Base-by-base conservation (phyloP, 2,113 vertebrate species). In the Marmota flaviventris region DNA sequence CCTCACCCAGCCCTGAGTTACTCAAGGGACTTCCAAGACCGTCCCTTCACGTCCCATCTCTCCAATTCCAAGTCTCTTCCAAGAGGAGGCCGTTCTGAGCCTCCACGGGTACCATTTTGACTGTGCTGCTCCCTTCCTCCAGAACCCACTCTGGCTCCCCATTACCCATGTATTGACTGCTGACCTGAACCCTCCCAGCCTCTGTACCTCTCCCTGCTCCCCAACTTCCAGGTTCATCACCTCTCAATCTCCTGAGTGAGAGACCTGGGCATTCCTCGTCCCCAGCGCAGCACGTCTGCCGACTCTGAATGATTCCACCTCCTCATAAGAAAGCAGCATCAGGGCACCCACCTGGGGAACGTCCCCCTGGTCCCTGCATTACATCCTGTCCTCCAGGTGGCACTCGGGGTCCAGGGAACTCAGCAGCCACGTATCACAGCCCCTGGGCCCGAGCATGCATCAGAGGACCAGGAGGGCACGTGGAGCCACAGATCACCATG, bases 281-380 rank as follows among this genome's bases (percentile, higher is more conserved):
- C 39, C 18, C 8, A 20, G 73, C 22, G 29, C 63, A 10, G 63
- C 25, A 20, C 13, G 32, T 70, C 85, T 63, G 25, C 29, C 16
- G 18, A 39, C 37, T 37, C 45, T 18, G 20, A 51, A 69, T 1
- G 8, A 42, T 37, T 39, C 75, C n/a, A 22, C 34, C 8, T 13
- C 65, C 65, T 45, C 34, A 3, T 11, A 7, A n/a, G 39, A 37
- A 84, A 69, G 39, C 1, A 48, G 51, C 4, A 12, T 18, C 14
- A 39, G 17, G 3, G 29, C 22, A 1, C 16, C 5, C 37, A 45
- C n/a, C 0, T 12, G 5, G 61, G 9, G 5, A 2, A 12, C 0
- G 7, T 78, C 1, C 22, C 10, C 13, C 91, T 37, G 48, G 13
- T 22, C n/a, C 12, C 53, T 20, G 29, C 81, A 11, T 58, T 8